These are phyloP conservation scores for Drosophila equinoxialis DNA, from an alignment of 1,140 invertebrate species.

Conservation along the genomic window DNA sequence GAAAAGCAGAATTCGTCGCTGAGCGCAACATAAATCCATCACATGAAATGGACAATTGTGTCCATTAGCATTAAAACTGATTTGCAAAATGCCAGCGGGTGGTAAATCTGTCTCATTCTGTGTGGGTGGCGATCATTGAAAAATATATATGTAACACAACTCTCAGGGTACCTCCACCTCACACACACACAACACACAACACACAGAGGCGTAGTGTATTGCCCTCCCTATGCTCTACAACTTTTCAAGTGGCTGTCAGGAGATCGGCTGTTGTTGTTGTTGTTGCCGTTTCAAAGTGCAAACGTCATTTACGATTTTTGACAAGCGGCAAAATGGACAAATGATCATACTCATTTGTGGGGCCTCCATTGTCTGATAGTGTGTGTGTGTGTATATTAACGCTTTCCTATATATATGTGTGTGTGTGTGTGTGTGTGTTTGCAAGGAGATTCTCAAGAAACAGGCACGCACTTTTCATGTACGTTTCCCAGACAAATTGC, in stretches of 20 bases:
- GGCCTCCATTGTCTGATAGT: constrained; percentile 14
- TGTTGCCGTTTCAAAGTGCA: constrained; percentile 47
- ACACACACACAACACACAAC: background rate
- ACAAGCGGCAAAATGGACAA: constrained; percentile 70
- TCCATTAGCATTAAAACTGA: constrained; percentile 56
- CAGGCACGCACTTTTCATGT: constrained; percentile 76
- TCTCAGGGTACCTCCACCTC: background rate
- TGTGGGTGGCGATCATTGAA: constrained; percentile 44
- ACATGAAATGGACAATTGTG: constrained; percentile 47
- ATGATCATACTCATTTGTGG: constrained; percentile 43
- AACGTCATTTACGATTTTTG: constrained; percentile 76
- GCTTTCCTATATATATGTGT: background rate
- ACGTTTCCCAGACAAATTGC: constrained; percentile 76
- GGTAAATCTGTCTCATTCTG: constrained; percentile 28
- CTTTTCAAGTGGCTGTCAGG: constrained; percentile 72
- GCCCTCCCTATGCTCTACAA: constrained; percentile 26
- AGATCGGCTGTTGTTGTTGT: constrained; percentile 37
- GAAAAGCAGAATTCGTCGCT: constrained; percentile 37
- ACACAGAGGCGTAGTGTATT: constrained; percentile 1
- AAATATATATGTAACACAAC: background rate
- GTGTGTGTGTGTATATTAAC: background rate
- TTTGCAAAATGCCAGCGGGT: constrained; percentile 50
- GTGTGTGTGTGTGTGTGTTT: constrained; percentile 1
- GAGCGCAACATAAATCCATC: constrained; percentile 31
- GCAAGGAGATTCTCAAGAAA: constrained; percentile 32